Evolutionary conservation across 1,140 invertebrate species (phyloP), one percentile per base, ranked within the genome.

Genomic region (Cyclargus thomasi): DNA sequence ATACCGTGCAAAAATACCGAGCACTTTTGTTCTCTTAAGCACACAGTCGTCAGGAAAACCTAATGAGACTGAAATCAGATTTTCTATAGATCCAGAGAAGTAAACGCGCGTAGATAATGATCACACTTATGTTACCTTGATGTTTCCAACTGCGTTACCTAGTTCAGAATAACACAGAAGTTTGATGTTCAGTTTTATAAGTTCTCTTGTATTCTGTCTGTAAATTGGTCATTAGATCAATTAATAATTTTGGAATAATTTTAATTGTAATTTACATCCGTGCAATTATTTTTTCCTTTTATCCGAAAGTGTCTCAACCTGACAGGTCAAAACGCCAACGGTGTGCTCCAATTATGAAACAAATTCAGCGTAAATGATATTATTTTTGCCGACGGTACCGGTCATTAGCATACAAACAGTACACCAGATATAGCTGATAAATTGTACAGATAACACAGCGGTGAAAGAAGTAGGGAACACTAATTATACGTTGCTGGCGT

Each of bases 381-480:
- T 11, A 39, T 64, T 67, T 14, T 53, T 57, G 39, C 35, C 65
- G 70, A 78, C 76, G 81, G 74, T 80, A 83, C 77, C 74, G 39
- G 14, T 71, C 73, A 86, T 88, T 86, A 86, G 79, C 86, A 86
- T 86, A 88, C 75, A 86, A 86, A 86, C 82, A 81, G 71, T 76
- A 81, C 74, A 79, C 71, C 71, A 78, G 78, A 84, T 77, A 84
- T 77, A 78, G 74, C 69, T 78, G 86, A 86, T 88, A 83, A 86
- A 86, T 86, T 82, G 83, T 80, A 67, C 62, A 79, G 86, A 88
- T 88, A 88, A 80, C 69, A 64, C 70, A 14, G 65, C 77, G 80
- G 80, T 78, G 83, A 86, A 88, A 85, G 84, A 84, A 84, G 71
- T 72, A 76, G 70, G 70, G 71, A 68, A 70, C 67, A 69, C 74